phyloP scores from a whole-genome alignment of 2,113 vertebrate species.

The Myiozetetes cayanensis region DNA sequence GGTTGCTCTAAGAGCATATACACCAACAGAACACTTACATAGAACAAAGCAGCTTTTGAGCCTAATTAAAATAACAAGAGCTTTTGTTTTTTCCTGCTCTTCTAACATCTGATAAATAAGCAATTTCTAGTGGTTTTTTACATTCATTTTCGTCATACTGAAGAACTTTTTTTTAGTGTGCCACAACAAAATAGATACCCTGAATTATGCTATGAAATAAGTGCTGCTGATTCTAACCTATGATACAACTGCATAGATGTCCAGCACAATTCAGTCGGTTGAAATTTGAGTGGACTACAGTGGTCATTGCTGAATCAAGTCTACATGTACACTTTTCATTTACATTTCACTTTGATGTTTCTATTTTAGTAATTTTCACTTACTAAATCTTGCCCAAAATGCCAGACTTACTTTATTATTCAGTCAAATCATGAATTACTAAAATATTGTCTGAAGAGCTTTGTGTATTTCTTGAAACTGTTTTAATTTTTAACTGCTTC shows the following conservation, averaged over 20 bases:
- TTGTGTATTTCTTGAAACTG: neutral
- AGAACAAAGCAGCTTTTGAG: neutral
- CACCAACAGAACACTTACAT: neutral
- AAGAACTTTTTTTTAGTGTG: neutral
- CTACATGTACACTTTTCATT: neutral
- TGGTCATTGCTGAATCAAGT: neutral
- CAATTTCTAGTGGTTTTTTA: fast-evolving
- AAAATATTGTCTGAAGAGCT: neutral
- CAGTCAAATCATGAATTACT: neutral
- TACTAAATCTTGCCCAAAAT: neutral
- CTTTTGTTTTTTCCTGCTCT: neutral
- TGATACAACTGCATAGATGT: neutral
- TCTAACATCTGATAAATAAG: neutral
- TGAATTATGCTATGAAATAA: neutral
- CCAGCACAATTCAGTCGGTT: neutral
- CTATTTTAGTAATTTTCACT: neutral
- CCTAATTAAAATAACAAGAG: neutral
- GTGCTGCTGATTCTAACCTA: neutral
- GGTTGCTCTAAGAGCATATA: neutral
- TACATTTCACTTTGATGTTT: neutral
- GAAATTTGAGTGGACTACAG: neutral
- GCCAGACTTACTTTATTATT: neutral
- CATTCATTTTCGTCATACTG: neutral
- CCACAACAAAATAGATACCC: neutral
- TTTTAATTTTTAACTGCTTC: neutral